phyloP scores from a whole-genome alignment of 1,140 invertebrate species.

The Heliconius congener region DNA sequence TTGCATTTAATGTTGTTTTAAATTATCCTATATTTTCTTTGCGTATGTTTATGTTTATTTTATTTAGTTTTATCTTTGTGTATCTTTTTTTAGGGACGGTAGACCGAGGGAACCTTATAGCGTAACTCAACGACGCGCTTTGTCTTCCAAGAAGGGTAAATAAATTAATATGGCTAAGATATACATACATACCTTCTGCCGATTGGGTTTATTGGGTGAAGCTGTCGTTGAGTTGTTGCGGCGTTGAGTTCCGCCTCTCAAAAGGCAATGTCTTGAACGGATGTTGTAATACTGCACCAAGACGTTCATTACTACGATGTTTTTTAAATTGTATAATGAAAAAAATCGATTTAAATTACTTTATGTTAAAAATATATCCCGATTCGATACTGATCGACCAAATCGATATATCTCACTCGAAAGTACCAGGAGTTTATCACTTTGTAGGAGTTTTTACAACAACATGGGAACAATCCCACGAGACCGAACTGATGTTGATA shows the following conservation, averaged over 20 bases:
- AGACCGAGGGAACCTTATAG: too few species aligned
- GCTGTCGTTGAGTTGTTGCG: too few species aligned
- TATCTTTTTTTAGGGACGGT: neutral
- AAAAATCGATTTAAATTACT: neutral
- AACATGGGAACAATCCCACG: constrained; percentile 13
- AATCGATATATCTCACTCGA: neutral
- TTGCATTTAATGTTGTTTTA: neutral
- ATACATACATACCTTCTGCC: too few species aligned
- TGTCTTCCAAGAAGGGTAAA: too few species aligned
- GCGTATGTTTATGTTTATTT: neutral
- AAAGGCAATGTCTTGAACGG: too few species aligned
- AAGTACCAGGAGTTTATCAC: neutral
- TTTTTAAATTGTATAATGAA: neutral
- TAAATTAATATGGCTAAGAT: too few species aligned
- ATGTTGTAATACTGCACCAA: too few species aligned
- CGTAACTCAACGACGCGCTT: too few species aligned
- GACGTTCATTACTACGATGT: too few species aligned
- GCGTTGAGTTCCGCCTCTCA: too few species aligned
- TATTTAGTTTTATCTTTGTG: neutral
- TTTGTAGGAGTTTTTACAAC: constrained; percentile 11
- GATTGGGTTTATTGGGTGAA: too few species aligned
- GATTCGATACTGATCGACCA: neutral
- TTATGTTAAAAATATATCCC: too few species aligned
- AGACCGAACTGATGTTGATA: neutral
- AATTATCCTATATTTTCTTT: constrained; percentile 11